A percentile compares a stretch with the other conserved stretches of the same genome.
phyloP scores from a whole-genome alignment of 1,140 invertebrate genomes.

The Mamestra configurata region DNA sequence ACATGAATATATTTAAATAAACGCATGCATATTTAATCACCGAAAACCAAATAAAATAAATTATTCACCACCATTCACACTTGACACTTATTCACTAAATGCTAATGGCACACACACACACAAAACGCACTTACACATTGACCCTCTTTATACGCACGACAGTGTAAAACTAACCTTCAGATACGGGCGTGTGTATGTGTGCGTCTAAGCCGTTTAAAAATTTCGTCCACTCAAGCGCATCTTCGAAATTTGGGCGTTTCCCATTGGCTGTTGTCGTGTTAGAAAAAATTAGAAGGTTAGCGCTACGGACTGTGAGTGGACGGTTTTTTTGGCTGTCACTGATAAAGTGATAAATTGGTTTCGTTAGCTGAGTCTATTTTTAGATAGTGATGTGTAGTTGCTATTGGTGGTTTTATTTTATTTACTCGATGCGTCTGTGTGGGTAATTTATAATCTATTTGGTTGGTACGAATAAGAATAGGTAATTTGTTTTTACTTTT shows the following conservation, averaged over 20 bases:
- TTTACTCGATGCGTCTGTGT: not conserved
- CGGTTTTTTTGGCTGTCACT: conserved; percentile 9
- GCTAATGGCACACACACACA: conserved; percentile 64
- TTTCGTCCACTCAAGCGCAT: conserved; percentile 71
- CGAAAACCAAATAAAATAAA: conserved; percentile 63
- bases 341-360: conserved; percentile 6
- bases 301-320: conserved; percentile 46
- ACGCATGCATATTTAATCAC: conserved; percentile 56
- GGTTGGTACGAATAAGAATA: not conserved
- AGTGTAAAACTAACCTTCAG: not conserved
- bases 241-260: conserved; percentile 57
- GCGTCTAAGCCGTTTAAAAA: conserved; percentile 72
- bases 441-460: not conserved
- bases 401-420: not conserved
- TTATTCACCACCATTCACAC: conserved; percentile 62
- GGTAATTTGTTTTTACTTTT: no score
- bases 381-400: conserved; percentile 1
- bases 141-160: not conserved
- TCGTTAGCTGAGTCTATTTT: not conserved
- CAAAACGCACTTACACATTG: no score
- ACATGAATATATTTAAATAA: not conserved
- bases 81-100: conserved; percentile 77
- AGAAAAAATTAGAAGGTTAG: conserved; percentile 62
- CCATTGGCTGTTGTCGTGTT: conserved; percentile 63
- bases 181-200: conserved; percentile 57